Evolutionary conservation across 2,113 vertebrate species (phyloP), one percentile per base, ranked within the genome.

Genomic region (Panthera leo): DNA sequence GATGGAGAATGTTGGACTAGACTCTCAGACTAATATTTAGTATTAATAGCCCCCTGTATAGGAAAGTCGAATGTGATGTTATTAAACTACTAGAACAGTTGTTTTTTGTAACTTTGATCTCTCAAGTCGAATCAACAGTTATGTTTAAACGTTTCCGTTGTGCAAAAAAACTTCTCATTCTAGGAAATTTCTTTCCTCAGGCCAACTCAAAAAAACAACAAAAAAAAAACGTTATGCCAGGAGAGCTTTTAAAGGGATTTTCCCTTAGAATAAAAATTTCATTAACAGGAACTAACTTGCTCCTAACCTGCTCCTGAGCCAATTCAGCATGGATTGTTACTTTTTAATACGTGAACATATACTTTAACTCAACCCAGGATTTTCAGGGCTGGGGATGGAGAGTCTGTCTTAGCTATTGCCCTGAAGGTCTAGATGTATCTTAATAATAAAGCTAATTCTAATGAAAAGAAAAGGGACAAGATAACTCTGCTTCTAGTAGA

Each of bases 231-330:
- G 7, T 10, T 71, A 94, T 51, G 92, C 51, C 51, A 90, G 58
- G 84, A 36, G 70, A 65, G 13, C 18, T 78, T 89, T 95, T 82
- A 91, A n/a, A 7, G 61, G 58, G 34, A 71, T 31, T 85, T 92
- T 92, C 15, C 75, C 70, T 31, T 18, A 90, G 70, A 97, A 97
- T 85, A 73, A 94, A 79, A 97, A 94, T 85, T 63, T 88, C 15
- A 91, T 95, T 94, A 96, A n/a, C 29, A 68, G 80, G 76, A 96
- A 93, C 97, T 96, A 94, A 87, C 87, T 95, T 95, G n/a, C 39
- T 92, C 61, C 97, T 96, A 94, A 87, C 87, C 94, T 95, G n/a
- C 39, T 92, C 61, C 70, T 67, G 39, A 96, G 70, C 16, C 63
- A 96, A 55, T 90, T 9, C 80, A 97, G 65, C 45, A 85, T 61